Conservation (phyloP, 2,888 invertebrate genomes). For the Agapostemon virescens region DNA sequence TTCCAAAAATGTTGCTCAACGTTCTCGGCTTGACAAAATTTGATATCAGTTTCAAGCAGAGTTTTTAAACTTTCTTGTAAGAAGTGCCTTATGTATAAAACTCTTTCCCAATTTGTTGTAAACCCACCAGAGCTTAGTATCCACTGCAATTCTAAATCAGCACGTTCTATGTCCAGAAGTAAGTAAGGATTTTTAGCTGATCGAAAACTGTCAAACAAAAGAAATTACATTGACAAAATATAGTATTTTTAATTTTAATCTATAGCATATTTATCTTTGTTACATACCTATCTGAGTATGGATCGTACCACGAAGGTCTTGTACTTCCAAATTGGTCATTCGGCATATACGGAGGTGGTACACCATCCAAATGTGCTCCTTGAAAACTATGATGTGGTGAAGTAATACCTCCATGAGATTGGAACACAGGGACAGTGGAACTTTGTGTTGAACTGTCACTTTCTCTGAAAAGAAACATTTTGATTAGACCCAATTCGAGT, state of each 20-base stretch:
- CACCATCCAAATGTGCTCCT: slow-evolving; percentile 69
- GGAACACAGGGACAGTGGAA: slow-evolving; percentile 71
- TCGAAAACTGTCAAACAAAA: slow-evolving; percentile 81
- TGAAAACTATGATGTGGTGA: slow-evolving; percentile 70
- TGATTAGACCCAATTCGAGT: background rate
- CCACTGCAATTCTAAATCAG: slow-evolving; percentile 86
- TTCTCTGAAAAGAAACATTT: slow-evolving; percentile 67
- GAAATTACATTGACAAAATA: background rate
- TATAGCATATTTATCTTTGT: background rate
- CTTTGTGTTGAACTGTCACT: slow-evolving; percentile 68
- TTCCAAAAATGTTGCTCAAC: slow-evolving; percentile 96
- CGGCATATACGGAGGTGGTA: slow-evolving; percentile 60
- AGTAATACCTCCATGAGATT: slow-evolving; percentile 68
- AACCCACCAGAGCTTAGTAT: slow-evolving; percentile 84
- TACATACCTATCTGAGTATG: slow-evolving; percentile 81
- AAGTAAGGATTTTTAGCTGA: slow-evolving; percentile 84
- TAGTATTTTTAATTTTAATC: background rate
- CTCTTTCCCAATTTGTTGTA: slow-evolving; percentile 85
- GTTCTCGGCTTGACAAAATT: slow-evolving; percentile 92
- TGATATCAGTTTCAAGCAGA: slow-evolving; percentile 89
- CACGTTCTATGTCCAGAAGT: slow-evolving; percentile 85
- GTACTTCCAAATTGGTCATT: slow-evolving; percentile 82
- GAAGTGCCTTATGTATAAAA: slow-evolving; percentile 84
- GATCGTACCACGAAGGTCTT: slow-evolving; percentile 83
- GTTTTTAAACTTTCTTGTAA: slow-evolving; percentile 86